A percentile compares a stretch with the other conserved stretches of the same genome.
Conservation (phyloP, 2,113 vertebrate genomes). For the Mola mola region DNA sequence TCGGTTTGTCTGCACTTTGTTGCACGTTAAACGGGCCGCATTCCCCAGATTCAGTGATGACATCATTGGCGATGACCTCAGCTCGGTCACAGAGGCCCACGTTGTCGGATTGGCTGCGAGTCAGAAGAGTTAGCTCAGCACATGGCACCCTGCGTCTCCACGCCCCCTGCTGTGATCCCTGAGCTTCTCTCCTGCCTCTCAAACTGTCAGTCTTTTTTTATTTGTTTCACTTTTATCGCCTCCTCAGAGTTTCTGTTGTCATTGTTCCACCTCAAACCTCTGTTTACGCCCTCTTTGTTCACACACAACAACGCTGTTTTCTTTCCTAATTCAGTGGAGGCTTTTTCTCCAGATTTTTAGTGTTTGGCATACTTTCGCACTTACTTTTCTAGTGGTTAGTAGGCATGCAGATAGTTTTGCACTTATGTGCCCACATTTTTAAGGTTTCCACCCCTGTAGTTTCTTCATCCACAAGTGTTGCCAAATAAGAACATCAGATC, state of each 20-base stretch:
- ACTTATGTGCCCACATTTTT: conserved; percentile 7
- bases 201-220: conserved; percentile 43
- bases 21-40: conserved; percentile 73
- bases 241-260: conserved; percentile 38
- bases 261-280: conserved; percentile 21
- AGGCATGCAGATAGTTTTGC: background rate
- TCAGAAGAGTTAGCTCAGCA: conserved; percentile 91
- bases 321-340: background rate
- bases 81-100: conserved; percentile 65
- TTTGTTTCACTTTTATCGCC: conserved; percentile 16
- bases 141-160: conserved; percentile 78
- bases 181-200: conserved; percentile 43
- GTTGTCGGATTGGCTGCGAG: conserved; percentile 54
- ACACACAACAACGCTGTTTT: conserved; percentile 1
- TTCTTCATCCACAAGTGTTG: background rate
- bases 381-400: background rate
- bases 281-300: conserved; percentile 9
- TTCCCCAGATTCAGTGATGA: conserved; percentile 91
- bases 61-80: conserved; percentile 88
- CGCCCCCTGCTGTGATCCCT: conserved; percentile 53
- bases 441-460: conserved; percentile 11
- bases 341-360: background rate
- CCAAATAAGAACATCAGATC: background rate
- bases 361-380: conserved; percentile 2
- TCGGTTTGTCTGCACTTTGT: conserved; percentile 75